Base-by-base conservation (phyloP, 2,888 invertebrate genomes). In the Entomobrya multifasciata region DNA sequence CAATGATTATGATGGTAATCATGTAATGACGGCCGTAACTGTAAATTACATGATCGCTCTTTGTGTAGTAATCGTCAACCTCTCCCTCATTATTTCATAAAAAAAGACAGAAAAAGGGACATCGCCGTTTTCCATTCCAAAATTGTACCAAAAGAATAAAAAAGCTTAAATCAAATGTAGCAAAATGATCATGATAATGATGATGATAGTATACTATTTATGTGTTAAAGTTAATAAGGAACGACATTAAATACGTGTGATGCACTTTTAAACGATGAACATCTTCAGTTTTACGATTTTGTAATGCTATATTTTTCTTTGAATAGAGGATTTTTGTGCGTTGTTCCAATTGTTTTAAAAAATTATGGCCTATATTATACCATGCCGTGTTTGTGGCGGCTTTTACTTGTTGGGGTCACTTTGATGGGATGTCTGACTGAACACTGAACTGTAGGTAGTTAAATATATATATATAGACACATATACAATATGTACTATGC, bases 41-140 rank as follows among this genome's bases (percentile, higher is more conserved):
- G 79, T 67, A 67, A 79, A 79, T 79, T 79, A 79, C 60, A 79
- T 65, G 79, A 79, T 79, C 65, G 36, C 65, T 49, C 62, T 78
- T 78, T 78, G 67, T 79, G 65, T 79, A 67, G 65, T 65, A 79
- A 79, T 79, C 65, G 65, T 13, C 17, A 41, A 36, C 67, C 67
- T 79, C 67, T 79, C 79, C 79, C 65, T 30, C 15, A 49, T 49
- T 65, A 65, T 36, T 79, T 36, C 55, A 62, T n/a, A 62, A 62
- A 62, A 62, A 62, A 30, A 30, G 15, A 62, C 62, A 30, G 30
- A 11, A 62, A 30, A n/a, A 30, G 17, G 11, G 30, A n/a, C 62
- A 62, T 62, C 62, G 15, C 30, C 62, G 10, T 15, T 15, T 25
- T 62, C 17, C 15, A 25, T 57, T 36, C 30, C 62, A n/a, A 15